Evolutionary conservation across 2,797 vertebrate genomes (phyloP), one percentile per base, ranked within the genome.

Genomic region (Platyrinchus mystaceus): DNA sequence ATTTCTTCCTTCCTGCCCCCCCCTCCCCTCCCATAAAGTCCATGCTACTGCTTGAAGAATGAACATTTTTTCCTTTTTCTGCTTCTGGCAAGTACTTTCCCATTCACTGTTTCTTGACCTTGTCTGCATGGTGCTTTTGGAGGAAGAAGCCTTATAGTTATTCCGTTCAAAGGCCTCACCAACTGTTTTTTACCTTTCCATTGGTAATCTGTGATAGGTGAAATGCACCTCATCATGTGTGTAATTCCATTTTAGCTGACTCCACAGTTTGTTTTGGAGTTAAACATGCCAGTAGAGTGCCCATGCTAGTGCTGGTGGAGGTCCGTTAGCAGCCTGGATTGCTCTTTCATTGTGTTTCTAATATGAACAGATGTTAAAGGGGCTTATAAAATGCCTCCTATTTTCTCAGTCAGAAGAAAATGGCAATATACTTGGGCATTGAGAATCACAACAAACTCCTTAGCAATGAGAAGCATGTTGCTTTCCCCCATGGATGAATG

Each of bases 401-500:
- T 79, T 84, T 94, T 79, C 26, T 41, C 70, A 67, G 30, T 55
- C 66, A 36, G 55, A 64, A 84, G 85, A 70, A 96, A 92, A 71
- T 6, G 19, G 34, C 82, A 62, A 56, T 85, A 23, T 75, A 55
- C 90, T 86, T 80, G 53, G 78, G 64, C 52, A 50, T 0, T 71
- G 89, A 91, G 91, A 88, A 87, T 83, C 44, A 19, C 60, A 84
- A 96, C 87, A 89, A 92, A 36, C 62, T 81, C 75, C 46, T 68
- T 21, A 77, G 90, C 73, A 41, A 39, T 55, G 77, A 68, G 92
- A 76, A 94, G 66, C 43, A 19, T 82, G 64, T 89, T 79, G 71
- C 93, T 75, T 92, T 80, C 46, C 63, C 70, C 4, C 14, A 10
- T 36, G 89, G 75, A 84, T 96, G 95, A 95, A 92, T 96, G 93